Conservation (phyloP, 2,113 vertebrate species). For the Ceratotherium simum region DNA sequence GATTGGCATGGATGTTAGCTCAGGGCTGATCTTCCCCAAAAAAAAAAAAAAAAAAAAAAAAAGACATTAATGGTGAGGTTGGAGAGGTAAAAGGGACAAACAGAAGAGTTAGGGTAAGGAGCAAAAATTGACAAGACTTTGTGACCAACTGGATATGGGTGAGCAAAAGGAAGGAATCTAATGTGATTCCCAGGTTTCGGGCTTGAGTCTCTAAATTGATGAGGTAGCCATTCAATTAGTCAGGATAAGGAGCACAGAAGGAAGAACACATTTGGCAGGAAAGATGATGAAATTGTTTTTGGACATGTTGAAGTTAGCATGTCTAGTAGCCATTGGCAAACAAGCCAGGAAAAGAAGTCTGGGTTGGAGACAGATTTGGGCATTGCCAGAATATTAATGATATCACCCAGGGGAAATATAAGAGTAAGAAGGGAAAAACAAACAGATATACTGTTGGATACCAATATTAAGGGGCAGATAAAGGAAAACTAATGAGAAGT, state of each 20-base stretch:
- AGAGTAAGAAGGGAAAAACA: conserved; percentile 12
- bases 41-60: no score
- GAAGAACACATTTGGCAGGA: conserved; percentile 43
- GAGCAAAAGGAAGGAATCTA: conserved; percentile 23
- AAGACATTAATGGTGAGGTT: no score
- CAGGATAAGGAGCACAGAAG: conserved; percentile 23
- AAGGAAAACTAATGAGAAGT: conserved; percentile 33
- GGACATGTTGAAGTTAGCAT: not conserved
- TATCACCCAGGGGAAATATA: conserved; percentile 8
- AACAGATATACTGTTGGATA: not conserved
- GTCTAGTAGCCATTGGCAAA: not conserved
- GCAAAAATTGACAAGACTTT: not conserved
- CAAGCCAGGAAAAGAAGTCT: not conserved
- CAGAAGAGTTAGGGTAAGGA: not conserved
- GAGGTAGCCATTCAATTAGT: conserved; percentile 28
- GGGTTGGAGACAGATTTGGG: not conserved
- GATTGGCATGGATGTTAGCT: no score
- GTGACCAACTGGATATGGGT: not conserved
- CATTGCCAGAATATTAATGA: not conserved
- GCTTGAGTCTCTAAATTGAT: conserved; percentile 11
- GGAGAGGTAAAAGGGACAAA: not conserved
- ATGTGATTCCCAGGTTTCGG: not conserved
- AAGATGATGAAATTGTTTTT: conserved; percentile 19
- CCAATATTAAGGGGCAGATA: not conserved
- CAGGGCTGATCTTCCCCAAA: no score